Evolutionary conservation across 37 sponge, comb jelly and placozoan genomes (phyloP), one percentile per base, ranked within the genome.

Genomic region (Cladorhizidae sp.): DNA sequence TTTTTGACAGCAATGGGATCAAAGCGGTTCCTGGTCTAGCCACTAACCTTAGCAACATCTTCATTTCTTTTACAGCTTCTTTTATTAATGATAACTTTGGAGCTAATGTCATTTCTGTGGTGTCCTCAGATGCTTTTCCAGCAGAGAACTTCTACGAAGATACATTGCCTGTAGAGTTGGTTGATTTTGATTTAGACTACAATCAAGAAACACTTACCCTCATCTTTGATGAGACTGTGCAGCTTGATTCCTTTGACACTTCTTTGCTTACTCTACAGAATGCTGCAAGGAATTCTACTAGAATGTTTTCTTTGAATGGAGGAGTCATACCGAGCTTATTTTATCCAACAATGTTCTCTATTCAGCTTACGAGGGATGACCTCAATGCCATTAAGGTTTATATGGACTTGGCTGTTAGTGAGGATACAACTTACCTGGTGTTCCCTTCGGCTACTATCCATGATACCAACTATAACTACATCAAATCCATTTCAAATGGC

Each of bases 321-420:
- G 94, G 91, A 12, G 49, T 69, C 17, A 57, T 85, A 1, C 41
- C 18, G 0, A 73, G 79, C 31, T 70, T 45, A 40, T 73, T 58
- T 12, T 91, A 91, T 59, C 67, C 62, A 1, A 85, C 84, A 21
- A 41, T 18, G 20, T 77, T 93, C 61, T 50, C 58, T 9, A 57
- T 90, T 28, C 73, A 64, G 50, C 75, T 96, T 6, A 87, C 88
- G 9, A 37, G 84, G 64, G 88, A 83, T 15, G 97, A 96, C 63
- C 77, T 96, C 36, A 96, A 96, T 67, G 32, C 40, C 38, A 81
- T 94, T 72, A 94, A 94, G 76, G 22, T 84, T 17, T 50, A 78
- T 25, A 77, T 74, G 14, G 69, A 69, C 29, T 43, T 92, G 11
- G 93, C 91, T 40, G 75, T 84, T 17, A 67, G 70, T 23, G 32